Evolutionary conservation across 1,140 invertebrate species (phyloP), one percentile per base, ranked within the genome.

Genomic region (Drosophila murphyi): DNA sequence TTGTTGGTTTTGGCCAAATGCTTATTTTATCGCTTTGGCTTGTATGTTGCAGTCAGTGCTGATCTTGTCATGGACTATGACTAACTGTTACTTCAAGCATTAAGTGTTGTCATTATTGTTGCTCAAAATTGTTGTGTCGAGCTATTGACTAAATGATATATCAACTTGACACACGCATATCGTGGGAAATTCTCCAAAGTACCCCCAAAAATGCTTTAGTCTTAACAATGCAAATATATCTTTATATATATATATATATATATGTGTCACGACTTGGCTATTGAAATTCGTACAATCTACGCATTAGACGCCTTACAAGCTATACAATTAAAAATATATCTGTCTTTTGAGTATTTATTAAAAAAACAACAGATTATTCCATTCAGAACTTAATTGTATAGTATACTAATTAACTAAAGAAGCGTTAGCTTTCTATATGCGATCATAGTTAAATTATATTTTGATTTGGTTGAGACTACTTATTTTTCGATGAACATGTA

Each of bases 111-210:
- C 54, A 32, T 34, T 64, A 55, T 56, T 51, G 43, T 54, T 55
- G 37, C 20, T 56, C 50, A 20, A 70, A 61, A 12, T 39, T 39
- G 7, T 43, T 8, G 10, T 62, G 59, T 28, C 61, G 4, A 5
- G 34, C 68, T 63, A 56, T 71, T 71, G 61, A 72, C 60, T 57
- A 56, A 32, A 52, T 51, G 60, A 28, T 37, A 50, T 60, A 45
- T 32, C 32, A 35, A 32, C 43, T 62, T 69, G 41, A 54, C 68
- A 57, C 68, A 64, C 72, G 72, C 72, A 64, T n/a, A 71, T 51
- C 72, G 72, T 75, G 72, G 68, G 72, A 75, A 75, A 64, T 75
- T 75, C 60, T 64, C 6, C 8, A n/a, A 70, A 74, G 48, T 54
- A 50, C 35, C 31, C 29, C 55, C 10, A n/a, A 52, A 41, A 12